Percentiles rank a stretch among this genome's conserved stretches.
Conservation (phyloP, 1,140 invertebrate genomes). For the Micrasema longulum region DNA sequence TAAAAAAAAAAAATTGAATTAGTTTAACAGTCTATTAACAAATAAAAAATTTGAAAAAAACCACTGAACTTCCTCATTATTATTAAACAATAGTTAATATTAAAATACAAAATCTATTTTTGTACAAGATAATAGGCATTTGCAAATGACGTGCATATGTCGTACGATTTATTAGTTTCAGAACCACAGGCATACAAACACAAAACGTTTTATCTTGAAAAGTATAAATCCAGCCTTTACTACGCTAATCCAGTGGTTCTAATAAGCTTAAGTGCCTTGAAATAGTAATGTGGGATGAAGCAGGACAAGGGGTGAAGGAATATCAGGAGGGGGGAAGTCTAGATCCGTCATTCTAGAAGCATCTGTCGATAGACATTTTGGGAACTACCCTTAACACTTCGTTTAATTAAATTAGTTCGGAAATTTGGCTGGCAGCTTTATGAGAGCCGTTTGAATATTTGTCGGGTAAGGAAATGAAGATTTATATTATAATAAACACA, state of each 20-base stretch:
- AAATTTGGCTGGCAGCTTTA: not conserved
- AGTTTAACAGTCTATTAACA: too few relatives aligned
- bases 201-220: too few relatives aligned
- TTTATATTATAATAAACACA: not conserved
- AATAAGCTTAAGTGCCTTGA: constrained; percentile 33
- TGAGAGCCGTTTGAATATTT: not conserved
- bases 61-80: too few relatives aligned
- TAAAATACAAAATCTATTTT: too few relatives aligned
- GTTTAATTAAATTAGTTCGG: constrained; percentile 35
- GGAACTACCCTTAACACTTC: constrained; percentile 14
- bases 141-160: too few relatives aligned
- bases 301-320: not conserved
- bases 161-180: too few relatives aligned
- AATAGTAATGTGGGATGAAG: not conserved
- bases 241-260: constrained; percentile 27
- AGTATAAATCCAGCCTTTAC: too few relatives aligned
- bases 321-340: not conserved
- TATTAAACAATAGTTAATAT: too few relatives aligned
- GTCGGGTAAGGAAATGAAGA: not conserved
- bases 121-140: too few relatives aligned
- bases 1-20: too few relatives aligned
- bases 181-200: too few relatives aligned
- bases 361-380: constrained; percentile 24
- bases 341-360: constrained; percentile 22
- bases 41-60: too few relatives aligned